Evolutionary conservation across 2,888 invertebrate genomes (phyloP).

Genomic region (Tetheella fluctuosa): DNA sequence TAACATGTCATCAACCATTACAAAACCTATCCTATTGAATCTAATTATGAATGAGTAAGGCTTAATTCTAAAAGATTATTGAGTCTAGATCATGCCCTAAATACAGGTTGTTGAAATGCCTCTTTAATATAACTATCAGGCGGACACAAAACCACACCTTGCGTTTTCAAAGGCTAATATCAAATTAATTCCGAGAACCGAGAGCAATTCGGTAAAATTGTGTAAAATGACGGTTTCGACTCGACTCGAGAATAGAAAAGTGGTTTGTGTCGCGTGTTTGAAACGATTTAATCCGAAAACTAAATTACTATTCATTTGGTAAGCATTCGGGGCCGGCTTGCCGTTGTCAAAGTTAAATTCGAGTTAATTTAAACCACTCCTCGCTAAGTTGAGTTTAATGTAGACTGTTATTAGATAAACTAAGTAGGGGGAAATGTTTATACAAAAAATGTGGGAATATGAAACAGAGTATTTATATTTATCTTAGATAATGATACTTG

Average conservation of each 20-base stretch:
- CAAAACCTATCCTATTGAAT: conserved; percentile 46
- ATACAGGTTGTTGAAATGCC: conserved; percentile 74
- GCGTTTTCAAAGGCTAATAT: conserved; percentile 83
- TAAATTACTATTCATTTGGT: conserved; percentile 83
- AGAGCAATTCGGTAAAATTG: conserved; percentile 83
- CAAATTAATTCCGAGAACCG: conserved; percentile 82
- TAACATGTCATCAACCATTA: conserved; percentile 42
- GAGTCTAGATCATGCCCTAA: conserved; percentile 71
- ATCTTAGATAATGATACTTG: too few relatives aligned
- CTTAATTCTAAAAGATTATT: conserved; percentile 69
- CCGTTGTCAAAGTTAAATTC: conserved; percentile 75
- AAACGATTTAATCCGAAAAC: conserved; percentile 82
- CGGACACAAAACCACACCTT: conserved; percentile 80
- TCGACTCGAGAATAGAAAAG: conserved; percentile 81
- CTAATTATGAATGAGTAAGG: conserved; percentile 61
- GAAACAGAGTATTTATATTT: too few relatives aligned
- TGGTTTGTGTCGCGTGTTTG: conserved; percentile 82
- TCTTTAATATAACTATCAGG: conserved; percentile 77
- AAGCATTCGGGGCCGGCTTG: conserved; percentile 72
- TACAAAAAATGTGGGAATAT: neutral
- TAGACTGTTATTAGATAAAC: neutral
- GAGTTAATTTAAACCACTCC: conserved; percentile 60
- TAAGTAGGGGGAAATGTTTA: neutral
- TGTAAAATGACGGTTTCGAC: conserved; percentile 82
- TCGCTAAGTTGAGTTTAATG: conserved; percentile 26